Conservation (phyloP, 2,888 invertebrate genomes). For the Willowsia nigromaculata region DNA sequence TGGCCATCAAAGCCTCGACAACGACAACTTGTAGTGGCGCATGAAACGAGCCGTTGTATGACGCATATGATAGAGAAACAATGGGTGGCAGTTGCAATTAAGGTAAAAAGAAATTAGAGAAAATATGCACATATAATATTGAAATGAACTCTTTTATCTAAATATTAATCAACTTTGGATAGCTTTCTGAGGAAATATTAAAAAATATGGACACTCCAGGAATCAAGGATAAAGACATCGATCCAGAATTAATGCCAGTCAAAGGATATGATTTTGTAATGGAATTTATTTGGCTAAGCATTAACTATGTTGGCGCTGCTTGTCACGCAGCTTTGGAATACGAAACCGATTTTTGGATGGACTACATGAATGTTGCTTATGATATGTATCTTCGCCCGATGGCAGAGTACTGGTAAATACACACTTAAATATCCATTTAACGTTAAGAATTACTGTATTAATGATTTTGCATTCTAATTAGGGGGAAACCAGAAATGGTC, state of each 20-base stretch:
- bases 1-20: conserved; percentile 45
- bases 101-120: not conserved
- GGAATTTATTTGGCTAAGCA: conserved; percentile 53
- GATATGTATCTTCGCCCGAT: conserved; percentile 56
- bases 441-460: not conserved
- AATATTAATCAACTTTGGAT: not conserved
- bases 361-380: conserved; percentile 53
- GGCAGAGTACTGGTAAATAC: conserved; percentile 29
- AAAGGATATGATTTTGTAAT: conserved; percentile 9
- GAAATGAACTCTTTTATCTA: not conserved
- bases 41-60: conserved; percentile 33
- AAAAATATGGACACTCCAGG: not conserved
- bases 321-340: conserved; percentile 45
- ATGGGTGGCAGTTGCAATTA: not conserved
- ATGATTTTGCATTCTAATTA: not conserved
- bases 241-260: not conserved
- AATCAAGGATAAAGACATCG: not conserved
- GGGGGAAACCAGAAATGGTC: not conserved
- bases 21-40: not conserved
- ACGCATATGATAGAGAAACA: not conserved
- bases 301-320: conserved; percentile 44
- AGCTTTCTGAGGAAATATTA: not conserved
- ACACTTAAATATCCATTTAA: not conserved
- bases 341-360: conserved; percentile 62
- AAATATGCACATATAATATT: not conserved